Evolutionary conservation across 2,888 invertebrate genomes (phyloP).

Genomic region (Omphaloscelis lunosa): DNA sequence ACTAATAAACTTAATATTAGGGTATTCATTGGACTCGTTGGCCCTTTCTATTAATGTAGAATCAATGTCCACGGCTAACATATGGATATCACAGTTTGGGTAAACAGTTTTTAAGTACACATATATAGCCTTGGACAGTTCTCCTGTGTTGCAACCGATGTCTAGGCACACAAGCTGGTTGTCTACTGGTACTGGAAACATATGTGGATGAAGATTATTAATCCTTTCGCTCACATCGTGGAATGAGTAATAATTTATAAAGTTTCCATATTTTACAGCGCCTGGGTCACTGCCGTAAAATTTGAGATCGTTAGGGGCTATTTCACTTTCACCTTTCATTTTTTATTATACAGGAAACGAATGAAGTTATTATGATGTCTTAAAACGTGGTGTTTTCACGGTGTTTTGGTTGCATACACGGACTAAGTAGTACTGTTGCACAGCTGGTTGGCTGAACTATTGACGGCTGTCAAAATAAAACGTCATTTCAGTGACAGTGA

Average conservation of each 20-base stretch:
- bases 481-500: conserved; percentile 10
- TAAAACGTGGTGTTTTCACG: conserved; percentile 25
- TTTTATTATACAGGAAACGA: background rate
- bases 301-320: conserved; percentile 73
- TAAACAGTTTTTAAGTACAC: conserved; percentile 87
- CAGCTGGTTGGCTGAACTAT: background rate
- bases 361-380: background rate
- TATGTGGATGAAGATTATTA: conserved; percentile 87
- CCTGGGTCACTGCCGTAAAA: conserved; percentile 93
- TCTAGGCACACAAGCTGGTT: conserved; percentile 91
- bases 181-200: conserved; percentile 76
- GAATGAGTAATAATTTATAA: conserved; percentile 96
- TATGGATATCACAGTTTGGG: conserved; percentile 77
- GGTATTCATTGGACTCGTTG: conserved; percentile 84
- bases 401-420: conserved; percentile 41
- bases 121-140: conserved; percentile 92
- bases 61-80: conserved; percentile 95
- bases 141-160: conserved; percentile 95
- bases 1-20: conserved; percentile 89
- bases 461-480: conserved; percentile 3
- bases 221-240: conserved; percentile 93
- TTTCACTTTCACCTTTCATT: conserved; percentile 64
- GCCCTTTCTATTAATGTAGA: conserved; percentile 93
- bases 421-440: too few species aligned
- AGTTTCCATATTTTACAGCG: conserved; percentile 95